Percentiles rank a stretch among this genome's conserved stretches.
phyloP scores from a whole-genome alignment of 2,113 vertebrate species.

The rat (Rattus norvegicus) region DNA sequence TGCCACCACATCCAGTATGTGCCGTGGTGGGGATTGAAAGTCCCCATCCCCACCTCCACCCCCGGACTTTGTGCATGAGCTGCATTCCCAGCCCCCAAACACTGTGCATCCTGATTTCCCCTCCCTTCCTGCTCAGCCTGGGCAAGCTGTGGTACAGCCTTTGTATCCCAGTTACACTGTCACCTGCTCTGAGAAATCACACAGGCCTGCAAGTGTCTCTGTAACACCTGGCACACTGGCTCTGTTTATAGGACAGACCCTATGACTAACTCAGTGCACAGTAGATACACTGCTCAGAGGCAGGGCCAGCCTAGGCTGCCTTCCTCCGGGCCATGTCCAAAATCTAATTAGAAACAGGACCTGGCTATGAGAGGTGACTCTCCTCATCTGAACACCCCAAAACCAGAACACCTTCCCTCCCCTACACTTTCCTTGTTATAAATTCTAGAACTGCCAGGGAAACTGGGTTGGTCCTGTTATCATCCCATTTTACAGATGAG shows the following conservation, averaged over 20 bases:
- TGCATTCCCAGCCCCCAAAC: neutral
- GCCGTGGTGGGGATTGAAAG: no score
- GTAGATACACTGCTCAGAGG: neutral
- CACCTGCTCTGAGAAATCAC: fast-evolving
- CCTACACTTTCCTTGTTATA: neutral
- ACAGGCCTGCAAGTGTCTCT: neutral
- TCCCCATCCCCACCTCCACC: neutral
- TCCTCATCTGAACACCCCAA: neutral
- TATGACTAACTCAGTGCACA: fast-evolving
- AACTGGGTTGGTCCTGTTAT: neutral
- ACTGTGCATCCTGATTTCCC: no score
- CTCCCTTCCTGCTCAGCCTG: neutral
- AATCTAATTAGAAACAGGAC: neutral
- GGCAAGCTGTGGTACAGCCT: neutral
- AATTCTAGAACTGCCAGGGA: neutral
- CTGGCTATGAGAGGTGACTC: neutral
- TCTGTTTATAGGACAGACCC: neutral
- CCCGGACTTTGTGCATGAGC: neutral
- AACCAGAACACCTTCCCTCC: neutral
- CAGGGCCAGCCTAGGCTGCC: neutral
- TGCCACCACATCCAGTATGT: neutral
- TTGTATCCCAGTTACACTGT: neutral
- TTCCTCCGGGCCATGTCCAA: neutral
- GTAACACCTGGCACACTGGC: neutral
- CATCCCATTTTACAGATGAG: neutral